Percentiles rank a stretch among this genome's conserved stretches.
phyloP scores from a whole-genome alignment of 2,888 invertebrate species.

The Pterostichus niger region DNA sequence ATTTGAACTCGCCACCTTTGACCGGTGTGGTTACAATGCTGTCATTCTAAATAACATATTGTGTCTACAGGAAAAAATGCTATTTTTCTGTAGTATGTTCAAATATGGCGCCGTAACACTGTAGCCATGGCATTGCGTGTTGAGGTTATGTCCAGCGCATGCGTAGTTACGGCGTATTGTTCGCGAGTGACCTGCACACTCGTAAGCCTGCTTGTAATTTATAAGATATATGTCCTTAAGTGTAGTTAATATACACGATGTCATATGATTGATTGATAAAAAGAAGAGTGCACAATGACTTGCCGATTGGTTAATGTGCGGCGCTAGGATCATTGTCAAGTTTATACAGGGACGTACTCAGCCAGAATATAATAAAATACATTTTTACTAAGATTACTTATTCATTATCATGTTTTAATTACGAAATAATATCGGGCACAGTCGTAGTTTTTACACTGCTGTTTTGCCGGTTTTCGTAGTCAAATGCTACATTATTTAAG shows the following conservation, averaged over 20 bases:
- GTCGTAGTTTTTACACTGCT: no score
- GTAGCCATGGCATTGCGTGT: conserved; percentile 8
- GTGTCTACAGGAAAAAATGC: conserved; percentile 13
- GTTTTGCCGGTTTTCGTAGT: no score
- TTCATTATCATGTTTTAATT: no score
- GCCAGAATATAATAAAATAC: background rate
- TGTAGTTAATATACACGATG: conserved; percentile 68
- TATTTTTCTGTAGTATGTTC: conserved; percentile 27
- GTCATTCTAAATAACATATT: conserved; percentile 12
- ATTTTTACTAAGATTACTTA: no score
- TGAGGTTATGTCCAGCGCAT: conserved; percentile 36
- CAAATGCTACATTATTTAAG: no score
- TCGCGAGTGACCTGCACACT: conserved; percentile 55
- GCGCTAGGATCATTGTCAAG: conserved; percentile 66
- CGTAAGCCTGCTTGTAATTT: conserved; percentile 65
- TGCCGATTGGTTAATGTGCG: conserved; percentile 68
- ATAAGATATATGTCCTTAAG: conserved; percentile 67
- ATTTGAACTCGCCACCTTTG: conserved; percentile 29
- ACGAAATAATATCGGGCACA: no score
- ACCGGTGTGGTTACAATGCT: conserved; percentile 20
- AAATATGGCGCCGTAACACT: conserved; percentile 20
- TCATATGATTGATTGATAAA: conserved; percentile 69
- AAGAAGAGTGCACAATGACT: conserved; percentile 69
- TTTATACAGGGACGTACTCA: conserved; percentile 65
- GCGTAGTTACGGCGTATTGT: conserved; percentile 49